Conservation (phyloP, 2,888 invertebrate genomes). For the Rotaria sp. region DNA sequence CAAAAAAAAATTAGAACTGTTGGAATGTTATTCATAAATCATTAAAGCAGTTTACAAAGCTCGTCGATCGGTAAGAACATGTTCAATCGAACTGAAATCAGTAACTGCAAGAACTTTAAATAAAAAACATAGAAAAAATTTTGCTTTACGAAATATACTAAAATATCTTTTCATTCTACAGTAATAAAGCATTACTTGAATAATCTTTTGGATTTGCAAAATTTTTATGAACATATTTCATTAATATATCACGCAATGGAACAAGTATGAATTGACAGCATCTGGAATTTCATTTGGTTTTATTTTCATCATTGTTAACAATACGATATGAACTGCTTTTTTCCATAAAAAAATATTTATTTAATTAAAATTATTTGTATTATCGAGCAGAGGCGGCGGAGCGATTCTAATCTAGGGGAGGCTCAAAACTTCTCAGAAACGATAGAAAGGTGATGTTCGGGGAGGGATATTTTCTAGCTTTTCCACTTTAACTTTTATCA, state of each 20-base stretch:
- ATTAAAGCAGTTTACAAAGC: slow-evolving; percentile 29
- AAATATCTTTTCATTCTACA: slow-evolving; percentile 87
- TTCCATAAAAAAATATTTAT: not conserved
- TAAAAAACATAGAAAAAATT: no score
- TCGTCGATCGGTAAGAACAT: slow-evolving; percentile 41
- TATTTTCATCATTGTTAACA: slow-evolving; percentile 66
- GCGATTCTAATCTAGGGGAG: no score
- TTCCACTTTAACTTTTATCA: no score
- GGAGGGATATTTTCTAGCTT: no score
- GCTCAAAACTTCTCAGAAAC: no score
- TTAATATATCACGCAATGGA: slow-evolving; percentile 77
- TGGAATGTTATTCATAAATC: not conserved
- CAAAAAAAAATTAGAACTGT: not conserved
- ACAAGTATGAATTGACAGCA: slow-evolving; percentile 70
- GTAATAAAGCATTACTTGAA: slow-evolving; percentile 79
- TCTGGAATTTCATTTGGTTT: slow-evolving; percentile 88
- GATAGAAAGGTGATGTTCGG: no score
- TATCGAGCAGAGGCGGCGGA: no score
- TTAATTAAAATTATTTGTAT: not conserved
- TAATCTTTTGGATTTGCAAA: slow-evolving; percentile 88
- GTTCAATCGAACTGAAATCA: slow-evolving; percentile 42
- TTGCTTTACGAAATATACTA: no score
- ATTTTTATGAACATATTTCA: slow-evolving; percentile 94
- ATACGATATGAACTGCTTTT: slow-evolving; percentile 12
- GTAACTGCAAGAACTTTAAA: slow-evolving; percentile 6